phyloP scores from a whole-genome alignment of 2,888 invertebrate species.

The Rutpela maculata region DNA sequence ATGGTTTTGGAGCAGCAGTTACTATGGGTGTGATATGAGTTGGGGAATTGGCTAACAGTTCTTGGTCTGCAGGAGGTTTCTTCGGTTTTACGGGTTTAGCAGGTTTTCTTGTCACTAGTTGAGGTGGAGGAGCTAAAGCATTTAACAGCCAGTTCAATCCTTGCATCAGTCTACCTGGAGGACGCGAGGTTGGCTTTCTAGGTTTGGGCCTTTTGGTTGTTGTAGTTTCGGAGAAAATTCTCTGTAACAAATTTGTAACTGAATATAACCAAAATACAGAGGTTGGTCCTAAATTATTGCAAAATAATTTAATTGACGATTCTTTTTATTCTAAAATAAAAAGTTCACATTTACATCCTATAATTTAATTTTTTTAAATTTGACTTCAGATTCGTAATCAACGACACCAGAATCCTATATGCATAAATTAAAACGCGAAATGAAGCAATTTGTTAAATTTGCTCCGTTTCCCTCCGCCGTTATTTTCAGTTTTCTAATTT shows the following conservation, averaged over 20 bases:
- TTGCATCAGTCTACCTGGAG: slow-evolving; percentile 71
- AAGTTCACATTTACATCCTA: no score
- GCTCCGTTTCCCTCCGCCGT: no score
- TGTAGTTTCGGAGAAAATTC: slow-evolving; percentile 60
- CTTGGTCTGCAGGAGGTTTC: slow-evolving; percentile 57
- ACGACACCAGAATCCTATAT: no score
- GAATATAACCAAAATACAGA: neutral
- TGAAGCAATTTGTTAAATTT: no score
- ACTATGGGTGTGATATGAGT: slow-evolving; percentile 69
- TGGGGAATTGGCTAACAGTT: slow-evolving; percentile 67
- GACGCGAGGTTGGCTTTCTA: slow-evolving; percentile 72
- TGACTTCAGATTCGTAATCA: no score
- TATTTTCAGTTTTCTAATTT: no score
- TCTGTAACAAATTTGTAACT: slow-evolving; percentile 51
- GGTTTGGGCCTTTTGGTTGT: slow-evolving; percentile 63
- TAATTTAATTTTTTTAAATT: no score
- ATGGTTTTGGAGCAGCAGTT: slow-evolving; percentile 61
- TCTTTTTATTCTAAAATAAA: no score
- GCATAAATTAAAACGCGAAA: no score
- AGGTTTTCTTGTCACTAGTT: slow-evolving; percentile 51
- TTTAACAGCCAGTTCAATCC: slow-evolving; percentile 72
- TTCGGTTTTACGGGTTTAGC: slow-evolving; percentile 59
- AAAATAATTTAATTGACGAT: no score
- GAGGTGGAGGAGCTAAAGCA: slow-evolving; percentile 64
- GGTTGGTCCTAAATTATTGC: no score